phyloP scores from a whole-genome alignment of 2,888 invertebrate genomes.

The Ormyrus thymus region DNA sequence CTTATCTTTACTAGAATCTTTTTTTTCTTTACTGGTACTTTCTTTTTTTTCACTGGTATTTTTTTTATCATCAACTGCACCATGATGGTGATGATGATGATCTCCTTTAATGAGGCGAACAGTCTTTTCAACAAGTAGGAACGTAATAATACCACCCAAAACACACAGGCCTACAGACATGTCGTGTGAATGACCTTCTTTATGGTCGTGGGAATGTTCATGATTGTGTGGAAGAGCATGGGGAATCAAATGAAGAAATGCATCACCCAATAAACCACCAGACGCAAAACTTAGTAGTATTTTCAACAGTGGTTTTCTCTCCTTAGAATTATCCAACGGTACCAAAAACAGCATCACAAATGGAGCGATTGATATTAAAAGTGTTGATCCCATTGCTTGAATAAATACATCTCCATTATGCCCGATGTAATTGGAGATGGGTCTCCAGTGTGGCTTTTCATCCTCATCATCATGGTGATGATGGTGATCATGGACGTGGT shows the following conservation, averaged over 20 bases:
- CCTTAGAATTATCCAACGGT: constrained; percentile 90
- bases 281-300: constrained; percentile 94
- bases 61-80: constrained; percentile 59
- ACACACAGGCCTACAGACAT: constrained; percentile 96
- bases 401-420: constrained; percentile 71
- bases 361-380: constrained; percentile 96
- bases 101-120: constrained; percentile 91
- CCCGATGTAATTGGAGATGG: constrained; percentile 35
- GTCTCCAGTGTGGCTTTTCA: constrained; percentile 49
- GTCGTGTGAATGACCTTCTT: constrained; percentile 81
- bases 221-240: constrained; percentile 85
- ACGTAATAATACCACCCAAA: constrained; percentile 92
- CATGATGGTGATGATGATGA: constrained; percentile 75
- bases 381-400: constrained; percentile 91
- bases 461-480: constrained; percentile 70
- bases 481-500: constrained; percentile 59
- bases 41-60: constrained; percentile 51
- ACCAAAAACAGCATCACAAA: constrained; percentile 94
- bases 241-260: constrained; percentile 98
- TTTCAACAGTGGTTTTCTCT: constrained; percentile 91
- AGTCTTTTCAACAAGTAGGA: constrained; percentile 94
- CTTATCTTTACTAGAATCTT: constrained; percentile 61
- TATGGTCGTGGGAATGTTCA: constrained; percentile 78
- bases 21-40: constrained; percentile 60
- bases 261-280: constrained; percentile 97